Percentiles rank a stretch among this genome's conserved stretches.
phyloP scores from a whole-genome alignment of 1,140 invertebrate genomes.

The Micrasema minimum region DNA sequence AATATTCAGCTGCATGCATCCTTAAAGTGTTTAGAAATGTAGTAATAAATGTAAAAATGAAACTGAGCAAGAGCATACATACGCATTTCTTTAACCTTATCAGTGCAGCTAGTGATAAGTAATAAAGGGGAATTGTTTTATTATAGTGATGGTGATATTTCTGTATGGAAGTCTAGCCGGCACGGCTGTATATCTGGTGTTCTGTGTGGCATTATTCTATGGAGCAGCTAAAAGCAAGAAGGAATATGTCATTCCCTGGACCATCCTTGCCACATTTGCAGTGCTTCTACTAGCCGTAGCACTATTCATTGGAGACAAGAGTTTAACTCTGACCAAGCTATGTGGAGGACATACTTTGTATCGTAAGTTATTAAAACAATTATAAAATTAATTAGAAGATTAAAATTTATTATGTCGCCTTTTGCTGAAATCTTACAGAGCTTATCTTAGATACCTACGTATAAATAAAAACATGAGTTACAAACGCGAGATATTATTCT shows the following conservation, averaged over 20 bases:
- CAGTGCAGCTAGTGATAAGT: no score
- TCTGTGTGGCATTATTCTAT: conserved; percentile 50
- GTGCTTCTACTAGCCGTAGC: conserved; percentile 34
- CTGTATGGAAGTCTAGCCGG: conserved; percentile 48
- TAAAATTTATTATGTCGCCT: no score
- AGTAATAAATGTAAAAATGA: no score
- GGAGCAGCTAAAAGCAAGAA: conserved; percentile 51
- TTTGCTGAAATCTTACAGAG: no score
- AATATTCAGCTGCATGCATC: no score
- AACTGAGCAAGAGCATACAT: no score
- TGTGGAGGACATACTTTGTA: conserved; percentile 47
- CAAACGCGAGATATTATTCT: no score
- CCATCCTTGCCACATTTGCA: conserved; percentile 42
- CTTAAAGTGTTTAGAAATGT: no score
- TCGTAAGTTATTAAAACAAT: conserved; percentile 44
- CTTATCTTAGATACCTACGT: not conserved
- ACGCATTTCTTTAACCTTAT: no score
- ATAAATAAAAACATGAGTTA: no score
- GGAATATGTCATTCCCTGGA: conserved; percentile 51
- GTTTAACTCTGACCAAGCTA: conserved; percentile 34
- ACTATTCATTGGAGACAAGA: conserved; percentile 46
- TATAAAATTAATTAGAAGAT: not conserved
- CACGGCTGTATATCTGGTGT: conserved; percentile 49
- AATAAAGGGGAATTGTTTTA: not conserved
- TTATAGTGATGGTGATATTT: conserved; percentile 52